phyloP scores from a whole-genome alignment of 2,888 invertebrate genomes.

The Pinctada fucata region DNA sequence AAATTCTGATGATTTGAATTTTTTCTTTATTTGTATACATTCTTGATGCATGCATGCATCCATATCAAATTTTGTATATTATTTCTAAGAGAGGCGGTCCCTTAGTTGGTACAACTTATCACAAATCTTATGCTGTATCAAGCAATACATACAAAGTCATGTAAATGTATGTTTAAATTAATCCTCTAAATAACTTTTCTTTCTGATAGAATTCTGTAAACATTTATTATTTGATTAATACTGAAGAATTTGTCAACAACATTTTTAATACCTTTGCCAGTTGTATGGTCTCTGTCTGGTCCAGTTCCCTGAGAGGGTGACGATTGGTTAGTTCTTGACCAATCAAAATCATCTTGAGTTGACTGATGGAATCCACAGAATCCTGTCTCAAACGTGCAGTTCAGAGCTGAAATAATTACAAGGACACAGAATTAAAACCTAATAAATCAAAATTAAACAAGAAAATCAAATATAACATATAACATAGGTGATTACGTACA shows the following conservation, averaged over 20 bases:
- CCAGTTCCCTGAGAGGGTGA: constrained; percentile 67
- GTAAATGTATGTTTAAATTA: too few relatives aligned
- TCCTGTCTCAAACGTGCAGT: constrained; percentile 70
- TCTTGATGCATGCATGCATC: constrained; percentile 32
- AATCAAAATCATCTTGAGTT: constrained; percentile 69
- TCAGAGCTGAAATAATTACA: constrained; percentile 50
- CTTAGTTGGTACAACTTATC: too few relatives aligned
- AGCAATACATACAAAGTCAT: too few relatives aligned
- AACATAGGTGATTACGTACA: not conserved
- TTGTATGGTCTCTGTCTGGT: constrained; percentile 72
- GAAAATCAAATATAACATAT: not conserved
- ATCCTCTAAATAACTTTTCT: not conserved
- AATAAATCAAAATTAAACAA: not conserved
- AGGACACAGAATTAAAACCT: too few relatives aligned
- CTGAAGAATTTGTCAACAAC: too few relatives aligned
- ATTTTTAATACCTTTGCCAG: constrained; percentile 52
- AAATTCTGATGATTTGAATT: not conserved
- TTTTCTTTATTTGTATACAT: not conserved
- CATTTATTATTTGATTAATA: constrained; percentile 51
- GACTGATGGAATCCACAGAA: constrained; percentile 68
- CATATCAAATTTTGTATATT: too few relatives aligned
- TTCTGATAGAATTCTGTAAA: constrained; percentile 66
- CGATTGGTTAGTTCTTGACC: constrained; percentile 61
- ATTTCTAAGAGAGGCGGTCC: too few relatives aligned
- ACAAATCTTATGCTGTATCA: too few relatives aligned